phyloP scores from a whole-genome alignment of 92 coral and sea anemone species.

The Siderastrea siderea region DNA sequence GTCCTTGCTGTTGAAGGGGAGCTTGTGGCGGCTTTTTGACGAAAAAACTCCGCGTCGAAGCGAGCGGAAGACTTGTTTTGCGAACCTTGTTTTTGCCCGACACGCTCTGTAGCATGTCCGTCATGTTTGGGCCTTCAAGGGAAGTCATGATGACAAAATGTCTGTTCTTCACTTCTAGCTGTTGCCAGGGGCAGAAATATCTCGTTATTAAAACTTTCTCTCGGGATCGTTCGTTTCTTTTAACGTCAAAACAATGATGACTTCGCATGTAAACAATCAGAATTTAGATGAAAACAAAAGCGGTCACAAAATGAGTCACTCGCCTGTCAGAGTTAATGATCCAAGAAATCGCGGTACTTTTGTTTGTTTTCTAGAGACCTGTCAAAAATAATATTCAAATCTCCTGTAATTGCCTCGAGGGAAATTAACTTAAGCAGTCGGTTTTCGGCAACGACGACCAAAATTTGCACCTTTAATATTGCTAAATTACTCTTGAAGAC shows the following conservation, averaged over 20 bases:
- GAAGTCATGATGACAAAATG: constrained; percentile 14
- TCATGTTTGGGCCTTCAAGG: not conserved
- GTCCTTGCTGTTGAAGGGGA: constrained; percentile 21
- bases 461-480: not conserved
- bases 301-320: not conserved
- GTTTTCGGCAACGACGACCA: not conserved
- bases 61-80: not conserved
- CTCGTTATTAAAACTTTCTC: not conserved
- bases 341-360: constrained; percentile 13
- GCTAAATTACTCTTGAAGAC: not conserved
- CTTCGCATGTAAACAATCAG: not conserved
- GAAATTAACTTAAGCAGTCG: constrained; percentile 14
- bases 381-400: constrained; percentile 14
- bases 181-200: not conserved
- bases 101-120: constrained; percentile 4
- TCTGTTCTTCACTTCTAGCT: not conserved
- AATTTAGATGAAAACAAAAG: constrained; percentile 4
- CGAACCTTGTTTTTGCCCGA: constrained; percentile 18
- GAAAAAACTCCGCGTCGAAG: constrained; percentile 39
- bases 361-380: constrained; percentile 18
- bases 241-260: no score
- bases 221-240: not conserved
- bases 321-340: constrained; percentile 10
- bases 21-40: constrained; percentile 38
- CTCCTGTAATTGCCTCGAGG: constrained; percentile 14